Base-by-base conservation (phyloP, 2,797 vertebrate species). In the Onychomys arenicola region DNA sequence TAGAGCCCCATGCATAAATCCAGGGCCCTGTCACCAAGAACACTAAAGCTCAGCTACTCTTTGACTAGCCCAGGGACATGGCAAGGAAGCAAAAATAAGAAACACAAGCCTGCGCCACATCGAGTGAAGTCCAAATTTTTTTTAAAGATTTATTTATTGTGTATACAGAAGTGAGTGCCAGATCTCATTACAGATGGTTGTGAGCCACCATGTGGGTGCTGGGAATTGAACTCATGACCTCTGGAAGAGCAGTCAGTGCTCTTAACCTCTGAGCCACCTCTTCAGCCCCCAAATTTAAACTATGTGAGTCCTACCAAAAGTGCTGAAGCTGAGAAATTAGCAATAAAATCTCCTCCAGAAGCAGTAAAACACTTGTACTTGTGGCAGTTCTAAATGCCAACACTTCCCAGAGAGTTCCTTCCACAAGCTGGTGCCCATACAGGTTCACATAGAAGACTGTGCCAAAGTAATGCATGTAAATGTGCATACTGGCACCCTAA, bases 241-340 rank as follows among this genome's bases (percentile, higher is more conserved):
- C n/a, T n/a, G n/a, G n/a, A n/a, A n/a, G n/a, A n/a, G n/a, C n/a
- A n/a, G n/a, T n/a, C n/a, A n/a, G n/a, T n/a, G n/a, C n/a, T n/a
- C n/a, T n/a, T n/a, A n/a, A n/a, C n/a, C n/a, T n/a, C n/a, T n/a
- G n/a, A n/a, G n/a, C n/a, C n/a, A n/a, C n/a, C n/a, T n/a, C n/a
- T n/a, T n/a, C n/a, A n/a, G n/a, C n/a, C n/a, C n/a, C 91, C 89
- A 83, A 82, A 91, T 94, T 91, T 95, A 95, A 96, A 95, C 67
- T 65, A 8, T 6, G 1, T 2, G 6, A 69, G 27, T 87, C 93
- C 93, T 55, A 32, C 27, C 89, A 37, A 92, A 94, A 94, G 52
- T 29, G 32, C 61, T 61, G 71, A 73, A 88, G 46, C 80, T 67
- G 49, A 88, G n/a, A 94, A 83, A 78, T 91, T 73, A 89, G n/a